Conservation (phyloP, 2,888 invertebrate genomes). For the Apamea anceps region DNA sequence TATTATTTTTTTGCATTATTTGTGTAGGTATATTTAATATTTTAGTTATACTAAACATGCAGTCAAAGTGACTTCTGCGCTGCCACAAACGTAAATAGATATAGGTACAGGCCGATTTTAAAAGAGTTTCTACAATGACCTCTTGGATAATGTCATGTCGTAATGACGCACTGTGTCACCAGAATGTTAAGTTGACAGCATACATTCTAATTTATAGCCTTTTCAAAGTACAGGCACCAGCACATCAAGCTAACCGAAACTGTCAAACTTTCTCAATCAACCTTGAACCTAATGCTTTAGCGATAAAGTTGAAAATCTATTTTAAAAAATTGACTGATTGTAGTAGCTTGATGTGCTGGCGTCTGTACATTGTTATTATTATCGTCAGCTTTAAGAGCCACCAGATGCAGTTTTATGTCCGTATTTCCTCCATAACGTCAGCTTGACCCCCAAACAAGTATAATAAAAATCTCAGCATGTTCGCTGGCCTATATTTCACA, state of each 20-base stretch:
- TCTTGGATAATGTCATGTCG: not conserved
- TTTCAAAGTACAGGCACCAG: not conserved
- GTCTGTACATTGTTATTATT: not conserved
- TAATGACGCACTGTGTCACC: not conserved
- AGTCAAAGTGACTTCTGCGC: not conserved
- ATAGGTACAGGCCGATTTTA: not conserved
- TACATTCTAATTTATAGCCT: not conserved
- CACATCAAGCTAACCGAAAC: no score
- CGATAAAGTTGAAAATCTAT: no score
- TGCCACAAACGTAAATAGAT: not conserved
- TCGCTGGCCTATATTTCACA: conserved; percentile 27
- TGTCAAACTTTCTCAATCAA: no score
- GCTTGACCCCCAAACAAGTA: not conserved
- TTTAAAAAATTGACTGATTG: no score
- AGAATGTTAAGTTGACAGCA: not conserved
- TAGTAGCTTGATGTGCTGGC: no score
- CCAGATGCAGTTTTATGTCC: not conserved
- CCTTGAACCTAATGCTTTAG: no score
- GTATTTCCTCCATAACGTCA: not conserved
- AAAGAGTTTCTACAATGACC: not conserved
- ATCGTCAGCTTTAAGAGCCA: not conserved
- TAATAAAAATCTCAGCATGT: conserved; percentile 26
- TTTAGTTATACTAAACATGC: not conserved
- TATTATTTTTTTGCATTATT: no score
- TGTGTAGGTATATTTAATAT: not conserved